Evolutionary conservation across 2,113 vertebrate genomes (phyloP).

Genomic region (Gymnogyps californianus): DNA sequence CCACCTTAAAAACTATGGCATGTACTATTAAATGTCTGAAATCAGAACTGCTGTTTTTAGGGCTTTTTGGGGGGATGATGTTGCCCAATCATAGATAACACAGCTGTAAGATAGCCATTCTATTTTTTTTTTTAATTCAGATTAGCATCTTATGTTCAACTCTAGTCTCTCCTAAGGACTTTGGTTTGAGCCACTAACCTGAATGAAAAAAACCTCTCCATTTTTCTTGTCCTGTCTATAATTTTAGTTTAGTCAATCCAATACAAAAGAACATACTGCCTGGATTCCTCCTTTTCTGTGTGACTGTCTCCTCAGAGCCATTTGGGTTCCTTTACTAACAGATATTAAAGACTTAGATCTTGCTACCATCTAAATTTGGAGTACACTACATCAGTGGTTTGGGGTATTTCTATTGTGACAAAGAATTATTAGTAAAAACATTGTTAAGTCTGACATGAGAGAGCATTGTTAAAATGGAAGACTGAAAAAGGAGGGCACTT

Average conservation of each 20-base stretch:
- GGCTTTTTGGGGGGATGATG: not conserved
- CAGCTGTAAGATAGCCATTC: not conserved
- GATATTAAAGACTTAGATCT: not conserved
- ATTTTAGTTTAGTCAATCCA: not conserved
- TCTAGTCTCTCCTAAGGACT: not conserved
- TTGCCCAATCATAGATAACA: not conserved
- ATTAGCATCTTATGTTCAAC: not conserved
- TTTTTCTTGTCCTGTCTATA: not conserved
- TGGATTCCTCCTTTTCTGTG: not conserved
- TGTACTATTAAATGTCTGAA: not conserved
- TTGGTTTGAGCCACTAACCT: not conserved
- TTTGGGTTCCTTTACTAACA: not conserved
- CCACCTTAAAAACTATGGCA: not conserved
- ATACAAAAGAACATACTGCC: not conserved
- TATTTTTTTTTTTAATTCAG: not conserved
- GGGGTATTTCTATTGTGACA: not conserved
- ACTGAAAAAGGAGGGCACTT: not conserved
- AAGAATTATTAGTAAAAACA: not conserved
- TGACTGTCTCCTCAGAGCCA: not conserved
- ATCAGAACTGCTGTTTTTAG: not conserved
- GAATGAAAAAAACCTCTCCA: accelerated
- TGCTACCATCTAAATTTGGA: not conserved
- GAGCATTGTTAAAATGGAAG: not conserved
- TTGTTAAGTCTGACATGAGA: not conserved
- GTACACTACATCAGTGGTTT: not conserved